Evolutionary conservation across 2,888 invertebrate species (phyloP).

Genomic region (Andricus quercusramuli): DNA sequence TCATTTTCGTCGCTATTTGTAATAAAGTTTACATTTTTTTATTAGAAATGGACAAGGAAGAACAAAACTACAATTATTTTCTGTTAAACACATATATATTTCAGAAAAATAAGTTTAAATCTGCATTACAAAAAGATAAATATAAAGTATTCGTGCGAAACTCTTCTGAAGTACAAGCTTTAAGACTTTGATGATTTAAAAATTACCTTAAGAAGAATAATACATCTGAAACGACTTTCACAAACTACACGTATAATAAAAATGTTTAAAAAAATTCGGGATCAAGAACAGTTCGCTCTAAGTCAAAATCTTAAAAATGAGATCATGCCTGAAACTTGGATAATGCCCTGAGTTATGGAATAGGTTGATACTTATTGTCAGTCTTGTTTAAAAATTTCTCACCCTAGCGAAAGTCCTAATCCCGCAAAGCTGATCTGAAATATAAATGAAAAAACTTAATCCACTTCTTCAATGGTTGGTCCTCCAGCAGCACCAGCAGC

Average conservation of each 20-base stretch:
- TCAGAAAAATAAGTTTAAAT: neutral
- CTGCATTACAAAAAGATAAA: neutral
- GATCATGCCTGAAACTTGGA: neutral
- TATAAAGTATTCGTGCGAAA: neutral
- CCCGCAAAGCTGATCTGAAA: neutral
- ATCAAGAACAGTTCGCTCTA: neutral
- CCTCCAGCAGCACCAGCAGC: slow-evolving; percentile 61
- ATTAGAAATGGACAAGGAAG: neutral
- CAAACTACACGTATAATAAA: neutral
- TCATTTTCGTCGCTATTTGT: no score
- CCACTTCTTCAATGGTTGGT: slow-evolving; percentile 95
- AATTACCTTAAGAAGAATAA: neutral
- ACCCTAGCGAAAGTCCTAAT: neutral
- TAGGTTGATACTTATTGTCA: neutral
- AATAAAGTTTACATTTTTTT: no score
- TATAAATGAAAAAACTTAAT: slow-evolving; percentile 79
- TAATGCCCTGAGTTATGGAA: neutral
- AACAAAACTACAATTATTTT: neutral
- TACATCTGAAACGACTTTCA: neutral
- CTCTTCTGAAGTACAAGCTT: neutral
- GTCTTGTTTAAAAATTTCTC: neutral
- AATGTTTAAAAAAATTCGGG: neutral
- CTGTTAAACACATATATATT: neutral
- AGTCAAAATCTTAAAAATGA: neutral
- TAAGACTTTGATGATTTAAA: neutral